Evolutionary conservation across 2,113 vertebrate species (phyloP).

Genomic region (Neomonachus schauinslandi): DNA sequence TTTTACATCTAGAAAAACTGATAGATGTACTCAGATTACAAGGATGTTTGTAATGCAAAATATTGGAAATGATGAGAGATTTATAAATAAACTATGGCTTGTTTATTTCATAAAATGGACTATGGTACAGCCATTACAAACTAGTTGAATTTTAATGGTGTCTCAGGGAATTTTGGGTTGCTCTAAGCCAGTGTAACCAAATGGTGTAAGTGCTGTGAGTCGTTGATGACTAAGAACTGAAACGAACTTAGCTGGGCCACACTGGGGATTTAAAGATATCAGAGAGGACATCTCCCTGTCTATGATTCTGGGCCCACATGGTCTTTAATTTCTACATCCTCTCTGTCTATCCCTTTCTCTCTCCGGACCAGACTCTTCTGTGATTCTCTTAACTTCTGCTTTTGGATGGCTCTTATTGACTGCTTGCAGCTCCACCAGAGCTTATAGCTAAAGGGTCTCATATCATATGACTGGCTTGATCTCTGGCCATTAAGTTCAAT

Average conservation of each 20-base stretch:
- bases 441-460: not conserved
- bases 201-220: not conserved
- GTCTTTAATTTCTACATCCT: not conserved
- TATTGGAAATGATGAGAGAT: not conserved
- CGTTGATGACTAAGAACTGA: not conserved
- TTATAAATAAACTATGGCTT: not conserved
- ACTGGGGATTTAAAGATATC: not conserved
- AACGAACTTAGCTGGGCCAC: not conserved
- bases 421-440: not conserved
- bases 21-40: not conserved
- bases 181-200: not conserved
- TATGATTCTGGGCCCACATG: not conserved
- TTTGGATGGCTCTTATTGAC: not conserved
- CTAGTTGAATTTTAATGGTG: not conserved
- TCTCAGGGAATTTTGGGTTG: not conserved
- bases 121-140: not conserved
- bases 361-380: not conserved
- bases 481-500: not conserved
- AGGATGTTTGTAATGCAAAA: not conserved
- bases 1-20: not conserved
- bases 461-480: not conserved
- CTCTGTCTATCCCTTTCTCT: not conserved
- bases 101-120: not conserved
- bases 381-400: not conserved
- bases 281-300: not conserved